Evolutionary conservation across 2,113 vertebrate species (phyloP).

Genomic region (Megaleporinus macrocephalus): DNA sequence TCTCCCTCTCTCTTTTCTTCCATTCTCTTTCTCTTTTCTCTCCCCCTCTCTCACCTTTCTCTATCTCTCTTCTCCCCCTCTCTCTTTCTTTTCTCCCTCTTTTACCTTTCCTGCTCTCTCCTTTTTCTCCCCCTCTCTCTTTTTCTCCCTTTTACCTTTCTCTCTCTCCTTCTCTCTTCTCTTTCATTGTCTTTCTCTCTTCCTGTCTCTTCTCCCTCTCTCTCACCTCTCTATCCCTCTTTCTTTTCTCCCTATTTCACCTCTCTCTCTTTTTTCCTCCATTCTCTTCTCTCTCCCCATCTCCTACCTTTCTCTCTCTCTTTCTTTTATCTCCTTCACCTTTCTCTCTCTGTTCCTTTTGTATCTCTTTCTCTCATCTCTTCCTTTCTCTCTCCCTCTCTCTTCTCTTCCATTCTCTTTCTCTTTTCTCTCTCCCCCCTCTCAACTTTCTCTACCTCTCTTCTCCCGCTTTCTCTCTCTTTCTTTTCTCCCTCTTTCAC

Average conservation of each 20-base stretch:
- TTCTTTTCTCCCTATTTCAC: constrained; percentile 69
- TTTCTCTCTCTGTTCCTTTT: no score
- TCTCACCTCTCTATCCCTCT: constrained; percentile 62
- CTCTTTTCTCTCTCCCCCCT: constrained; percentile 67
- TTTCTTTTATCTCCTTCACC: constrained; percentile 66
- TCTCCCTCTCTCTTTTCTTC: no score
- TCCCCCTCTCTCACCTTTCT: no score
- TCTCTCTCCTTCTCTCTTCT: background rate
- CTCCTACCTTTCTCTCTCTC: constrained; percentile 69
- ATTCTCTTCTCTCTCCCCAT: constrained; percentile 60
- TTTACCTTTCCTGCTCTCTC: constrained; percentile 68
- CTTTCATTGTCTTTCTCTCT: background rate
- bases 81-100: constrained; percentile 67
- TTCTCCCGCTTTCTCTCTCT: constrained; percentile 67
- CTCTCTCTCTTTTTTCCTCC: constrained; percentile 63
- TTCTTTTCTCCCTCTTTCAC: constrained; percentile 65
- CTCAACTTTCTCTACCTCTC: constrained; percentile 71
- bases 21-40: no score
- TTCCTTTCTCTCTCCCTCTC: no score
- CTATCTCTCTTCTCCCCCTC: constrained; percentile 67
- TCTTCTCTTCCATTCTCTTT: constrained; percentile 69
- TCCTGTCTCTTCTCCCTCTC: constrained; percentile 44
- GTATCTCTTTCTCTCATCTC: no score
- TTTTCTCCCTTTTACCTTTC: constrained; percentile 58
- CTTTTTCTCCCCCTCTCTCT: constrained; percentile 68